phyloP scores from a whole-genome alignment of 1,140 invertebrate genomes.

The Drosophila grimshawi region DNA sequence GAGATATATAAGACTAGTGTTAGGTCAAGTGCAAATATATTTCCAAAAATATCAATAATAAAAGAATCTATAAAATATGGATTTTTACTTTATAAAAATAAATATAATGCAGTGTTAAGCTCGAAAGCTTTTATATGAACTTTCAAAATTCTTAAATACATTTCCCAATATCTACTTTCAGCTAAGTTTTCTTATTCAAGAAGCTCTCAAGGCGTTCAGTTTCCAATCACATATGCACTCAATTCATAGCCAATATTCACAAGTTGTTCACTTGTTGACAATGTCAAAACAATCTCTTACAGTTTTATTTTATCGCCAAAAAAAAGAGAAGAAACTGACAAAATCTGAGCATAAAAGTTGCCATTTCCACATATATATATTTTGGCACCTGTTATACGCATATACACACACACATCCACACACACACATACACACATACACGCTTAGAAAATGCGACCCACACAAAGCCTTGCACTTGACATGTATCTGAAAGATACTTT shows the following conservation, averaged over 20 bases:
- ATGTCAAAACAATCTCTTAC: slow-evolving; percentile 52
- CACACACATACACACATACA: slow-evolving; percentile 6
- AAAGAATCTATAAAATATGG: no score
- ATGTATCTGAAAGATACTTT: slow-evolving; percentile 58
- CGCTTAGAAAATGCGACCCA: slow-evolving; percentile 13
- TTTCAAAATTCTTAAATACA: no score
- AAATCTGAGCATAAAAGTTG: slow-evolving; percentile 66
- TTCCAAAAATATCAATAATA: background rate
- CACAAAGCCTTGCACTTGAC: slow-evolving; percentile 56
- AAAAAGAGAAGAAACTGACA: slow-evolving; percentile 39
- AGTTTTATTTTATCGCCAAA: slow-evolving; percentile 47
- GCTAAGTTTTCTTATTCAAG: background rate
- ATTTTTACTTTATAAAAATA: no score
- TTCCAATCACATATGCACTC: slow-evolving; percentile 32
- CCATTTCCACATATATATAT: slow-evolving; percentile 58
- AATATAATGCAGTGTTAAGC: no score
- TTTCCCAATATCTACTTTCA: no score
- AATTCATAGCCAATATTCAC: slow-evolving; percentile 31
- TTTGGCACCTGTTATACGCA: slow-evolving; percentile 74
- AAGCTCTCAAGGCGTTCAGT: background rate
- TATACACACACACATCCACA: slow-evolving; percentile 30
- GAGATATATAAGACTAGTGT: background rate
- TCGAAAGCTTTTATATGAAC: background rate
- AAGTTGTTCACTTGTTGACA: slow-evolving; percentile 68
- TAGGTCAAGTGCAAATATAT: no score